Evolutionary conservation across 1,140 invertebrate genomes (phyloP).

Genomic region (Drosophila azteca): DNA sequence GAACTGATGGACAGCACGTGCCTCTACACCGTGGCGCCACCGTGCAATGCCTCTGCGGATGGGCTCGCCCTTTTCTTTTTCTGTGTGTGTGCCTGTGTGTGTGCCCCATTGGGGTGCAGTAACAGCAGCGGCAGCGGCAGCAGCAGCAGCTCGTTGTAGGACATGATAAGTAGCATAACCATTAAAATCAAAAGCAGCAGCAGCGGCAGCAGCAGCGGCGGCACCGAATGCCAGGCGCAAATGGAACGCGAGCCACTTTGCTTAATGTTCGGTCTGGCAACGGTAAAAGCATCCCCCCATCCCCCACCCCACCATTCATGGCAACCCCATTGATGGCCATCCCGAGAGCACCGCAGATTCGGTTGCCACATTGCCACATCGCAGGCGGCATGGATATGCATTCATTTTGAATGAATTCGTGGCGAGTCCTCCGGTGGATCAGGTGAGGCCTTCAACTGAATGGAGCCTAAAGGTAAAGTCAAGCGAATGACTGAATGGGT

Average conservation of each 20-base stretch:
- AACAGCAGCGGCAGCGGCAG: background rate
- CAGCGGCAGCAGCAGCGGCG: no score
- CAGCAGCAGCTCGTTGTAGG: conserved; percentile 36
- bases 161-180: conserved; percentile 79
- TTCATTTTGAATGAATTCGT: conserved; percentile 46
- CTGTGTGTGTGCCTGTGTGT: no score
- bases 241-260: conserved; percentile 77
- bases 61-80: conserved; percentile 11
- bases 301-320: conserved; percentile 2
- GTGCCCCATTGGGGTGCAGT: background rate
- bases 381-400: conserved; percentile 31
- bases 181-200: conserved; percentile 75
- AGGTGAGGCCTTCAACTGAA: conserved; percentile 28
- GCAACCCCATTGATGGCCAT: background rate
- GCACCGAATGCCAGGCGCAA: conserved; percentile 51
- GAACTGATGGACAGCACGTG: conserved; percentile 21
- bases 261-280: conserved; percentile 63
- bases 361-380: conserved; percentile 11
- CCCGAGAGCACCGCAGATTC: no score
- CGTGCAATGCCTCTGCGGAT: background rate
- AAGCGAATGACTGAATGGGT: background rate
- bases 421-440: conserved; percentile 35
- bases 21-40: conserved; percentile 1
- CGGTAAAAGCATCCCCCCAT: conserved; percentile 55
- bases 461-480: conserved; percentile 22